phyloP scores from a whole-genome alignment of 2,113 vertebrate genomes.

The Cyanocitta stelleri region DNA sequence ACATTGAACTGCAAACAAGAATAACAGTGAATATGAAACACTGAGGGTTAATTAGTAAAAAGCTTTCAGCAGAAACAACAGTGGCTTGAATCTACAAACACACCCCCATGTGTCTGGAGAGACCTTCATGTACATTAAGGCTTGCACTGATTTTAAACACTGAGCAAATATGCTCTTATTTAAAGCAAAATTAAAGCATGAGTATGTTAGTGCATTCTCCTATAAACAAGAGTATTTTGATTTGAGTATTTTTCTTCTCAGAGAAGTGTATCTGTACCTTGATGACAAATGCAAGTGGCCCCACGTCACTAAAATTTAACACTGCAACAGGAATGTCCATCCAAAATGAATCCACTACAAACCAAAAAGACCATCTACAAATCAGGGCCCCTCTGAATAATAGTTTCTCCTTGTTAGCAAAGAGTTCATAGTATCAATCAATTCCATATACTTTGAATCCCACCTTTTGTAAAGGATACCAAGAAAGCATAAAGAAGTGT shows the following conservation, averaged over 20 bases:
- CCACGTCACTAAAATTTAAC: neutral
- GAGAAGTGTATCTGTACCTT: neutral
- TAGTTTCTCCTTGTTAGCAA: neutral
- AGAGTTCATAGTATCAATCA: neutral
- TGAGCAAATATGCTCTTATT: neutral
- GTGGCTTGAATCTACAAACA: neutral
- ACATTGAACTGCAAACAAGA: neutral
- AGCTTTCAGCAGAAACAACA: neutral
- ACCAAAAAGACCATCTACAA: neutral
- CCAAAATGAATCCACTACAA: neutral
- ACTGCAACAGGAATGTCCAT: neutral
- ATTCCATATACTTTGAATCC: neutral
- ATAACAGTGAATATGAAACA: neutral
- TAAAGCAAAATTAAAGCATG: neutral
- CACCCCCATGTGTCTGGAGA: neutral
- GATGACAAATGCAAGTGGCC: neutral
- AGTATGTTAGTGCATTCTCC: neutral
- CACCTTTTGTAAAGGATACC: neutral
- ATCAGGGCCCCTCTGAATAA: neutral
- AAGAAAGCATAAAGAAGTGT: neutral
- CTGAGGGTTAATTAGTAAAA: neutral
- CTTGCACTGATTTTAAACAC: neutral
- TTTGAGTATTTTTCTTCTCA: neutral
- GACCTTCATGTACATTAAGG: fast-evolving
- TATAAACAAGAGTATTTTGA: neutral